Percentiles rank a stretch among this genome's conserved stretches.
Conservation (phyloP, 2,797 vertebrate genomes). For the Coregonus suidteri region DNA sequence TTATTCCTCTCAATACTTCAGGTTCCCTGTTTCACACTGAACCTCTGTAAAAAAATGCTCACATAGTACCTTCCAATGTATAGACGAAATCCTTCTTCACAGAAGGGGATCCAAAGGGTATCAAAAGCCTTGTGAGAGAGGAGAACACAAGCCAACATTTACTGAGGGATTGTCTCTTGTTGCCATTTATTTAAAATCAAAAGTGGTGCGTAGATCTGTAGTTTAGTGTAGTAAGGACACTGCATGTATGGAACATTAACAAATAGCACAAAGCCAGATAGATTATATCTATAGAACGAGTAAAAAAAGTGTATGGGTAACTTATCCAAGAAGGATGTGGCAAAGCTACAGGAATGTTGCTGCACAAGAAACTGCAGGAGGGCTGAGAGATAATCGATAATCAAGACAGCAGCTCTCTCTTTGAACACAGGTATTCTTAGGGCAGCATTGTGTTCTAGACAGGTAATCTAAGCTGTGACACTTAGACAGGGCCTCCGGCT, state of each 20-base stretch:
- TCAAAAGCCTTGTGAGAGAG: background rate
- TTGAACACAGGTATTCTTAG: background rate
- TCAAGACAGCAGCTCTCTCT: background rate
- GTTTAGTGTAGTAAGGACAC: background rate
- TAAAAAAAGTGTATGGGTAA: no score
- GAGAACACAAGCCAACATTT: background rate
- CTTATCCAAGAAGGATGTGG: no score
- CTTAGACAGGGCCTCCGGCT: background rate
- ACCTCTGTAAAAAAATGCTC: background rate
- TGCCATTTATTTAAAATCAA: background rate
- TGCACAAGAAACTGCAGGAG: background rate
- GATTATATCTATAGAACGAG: no score
- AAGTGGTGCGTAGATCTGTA: background rate
- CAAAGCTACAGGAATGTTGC: no score
- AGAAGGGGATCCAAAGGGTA: background rate
- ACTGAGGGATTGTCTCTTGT: background rate
- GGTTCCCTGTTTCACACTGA: background rate
- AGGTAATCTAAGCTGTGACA: background rate
- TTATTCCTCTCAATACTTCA: background rate
- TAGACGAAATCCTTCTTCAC: no score
- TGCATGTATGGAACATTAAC: background rate
- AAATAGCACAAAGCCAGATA: no score
- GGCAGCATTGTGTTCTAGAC: background rate
- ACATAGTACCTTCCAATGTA: background rate
- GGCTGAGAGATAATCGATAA: background rate